phyloP scores from a whole-genome alignment of 2,888 invertebrate genomes.

The Phortica magna region DNA sequence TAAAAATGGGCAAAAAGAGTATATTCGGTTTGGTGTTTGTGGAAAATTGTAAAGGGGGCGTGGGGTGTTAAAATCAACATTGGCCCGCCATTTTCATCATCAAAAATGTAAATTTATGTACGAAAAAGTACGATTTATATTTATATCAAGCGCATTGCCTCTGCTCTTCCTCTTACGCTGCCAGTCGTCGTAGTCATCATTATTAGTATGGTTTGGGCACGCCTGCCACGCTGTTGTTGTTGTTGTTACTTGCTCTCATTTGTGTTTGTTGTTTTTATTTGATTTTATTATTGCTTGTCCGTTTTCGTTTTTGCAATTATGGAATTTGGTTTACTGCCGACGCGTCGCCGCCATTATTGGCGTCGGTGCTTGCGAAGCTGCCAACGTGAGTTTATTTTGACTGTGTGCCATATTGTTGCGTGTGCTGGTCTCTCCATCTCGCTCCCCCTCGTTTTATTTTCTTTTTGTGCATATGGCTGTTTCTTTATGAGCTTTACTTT shows the following conservation, averaged over 20 bases:
- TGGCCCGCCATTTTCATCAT: constrained; percentile 42
- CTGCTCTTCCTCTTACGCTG: neutral
- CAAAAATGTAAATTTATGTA: constrained; percentile 71
- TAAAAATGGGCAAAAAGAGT: neutral
- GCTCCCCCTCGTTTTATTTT: too few relatives aligned
- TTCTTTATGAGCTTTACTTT: too few relatives aligned
- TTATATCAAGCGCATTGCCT: constrained; percentile 54
- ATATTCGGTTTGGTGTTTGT: neutral
- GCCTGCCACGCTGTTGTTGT: neutral
- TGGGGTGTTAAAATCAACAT: neutral
- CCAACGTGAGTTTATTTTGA: too few relatives aligned
- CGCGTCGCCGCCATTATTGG: neutral
- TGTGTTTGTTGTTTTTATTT: neutral
- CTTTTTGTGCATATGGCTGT: too few relatives aligned
- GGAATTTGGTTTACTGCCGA: neutral
- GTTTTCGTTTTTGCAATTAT: neutral
- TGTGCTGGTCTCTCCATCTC: too few relatives aligned
- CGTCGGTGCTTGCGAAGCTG: too few relatives aligned
- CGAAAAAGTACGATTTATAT: constrained; percentile 63
- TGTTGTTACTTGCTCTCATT: neutral
- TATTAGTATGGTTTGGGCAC: neutral
- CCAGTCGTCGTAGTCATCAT: neutral
- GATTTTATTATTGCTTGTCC: neutral
- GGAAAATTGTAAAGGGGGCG: neutral
- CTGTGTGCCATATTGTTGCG: too few relatives aligned